Conservation (phyloP, 2,113 vertebrate species). For the Elgaria multicarinata region DNA sequence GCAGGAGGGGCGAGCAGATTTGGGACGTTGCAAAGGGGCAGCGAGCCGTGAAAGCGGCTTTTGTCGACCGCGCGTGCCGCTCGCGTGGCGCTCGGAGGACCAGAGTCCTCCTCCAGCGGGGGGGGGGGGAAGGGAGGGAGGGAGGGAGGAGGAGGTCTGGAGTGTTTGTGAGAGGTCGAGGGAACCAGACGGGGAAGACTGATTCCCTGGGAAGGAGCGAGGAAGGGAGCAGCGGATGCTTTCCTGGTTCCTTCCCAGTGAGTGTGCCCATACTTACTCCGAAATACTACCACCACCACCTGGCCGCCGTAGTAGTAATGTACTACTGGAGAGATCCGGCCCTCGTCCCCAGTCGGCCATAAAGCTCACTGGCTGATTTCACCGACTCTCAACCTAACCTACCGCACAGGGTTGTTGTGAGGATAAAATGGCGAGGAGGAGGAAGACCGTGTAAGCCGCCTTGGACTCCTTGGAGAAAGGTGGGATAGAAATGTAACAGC, state of each 20-base stretch:
- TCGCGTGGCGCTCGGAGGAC: conserved; percentile 78
- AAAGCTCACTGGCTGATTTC: no score
- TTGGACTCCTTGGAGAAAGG: no score
- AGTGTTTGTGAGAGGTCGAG: not conserved
- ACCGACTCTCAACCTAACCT: no score
- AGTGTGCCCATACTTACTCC: no score
- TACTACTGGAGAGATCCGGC: no score
- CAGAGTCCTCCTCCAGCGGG: conserved; percentile 15
- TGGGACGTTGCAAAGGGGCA: conserved; percentile 74
- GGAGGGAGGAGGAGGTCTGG: not conserved
- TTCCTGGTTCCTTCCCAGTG: not conserved
- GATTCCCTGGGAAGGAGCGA: no score
- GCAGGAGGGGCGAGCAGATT: conserved; percentile 63
- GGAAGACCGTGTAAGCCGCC: no score
- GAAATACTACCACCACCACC: no score
- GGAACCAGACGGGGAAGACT: not conserved
- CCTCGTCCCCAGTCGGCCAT: not conserved
- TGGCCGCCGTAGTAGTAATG: no score
- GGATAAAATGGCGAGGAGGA: no score
- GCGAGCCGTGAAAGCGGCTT: conserved; percentile 81
- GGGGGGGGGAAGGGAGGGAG: conserved; percentile 5
- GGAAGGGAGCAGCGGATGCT: not conserved
- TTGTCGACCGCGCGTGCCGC: conserved; percentile 82
- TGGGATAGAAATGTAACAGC: no score
- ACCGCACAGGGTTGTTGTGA: no score